Evolutionary conservation across 1,140 invertebrate species (phyloP), one percentile per base, ranked within the genome.

Genomic region (Drosophila littoralis): DNA sequence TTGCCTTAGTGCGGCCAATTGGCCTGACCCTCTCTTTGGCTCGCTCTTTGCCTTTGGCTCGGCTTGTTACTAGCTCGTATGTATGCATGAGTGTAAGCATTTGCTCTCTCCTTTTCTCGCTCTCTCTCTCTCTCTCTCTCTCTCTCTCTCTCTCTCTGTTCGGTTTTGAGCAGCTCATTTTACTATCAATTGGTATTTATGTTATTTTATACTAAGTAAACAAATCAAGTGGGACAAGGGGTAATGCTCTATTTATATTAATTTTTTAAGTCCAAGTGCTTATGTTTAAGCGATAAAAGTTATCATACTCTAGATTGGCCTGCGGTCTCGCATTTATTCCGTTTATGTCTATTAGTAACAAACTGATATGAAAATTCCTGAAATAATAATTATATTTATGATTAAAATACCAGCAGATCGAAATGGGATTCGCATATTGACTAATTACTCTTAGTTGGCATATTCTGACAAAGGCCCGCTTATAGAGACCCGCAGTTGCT

Each of bases 171-270:
- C 48, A 45, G 22, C 40, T 35, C 40, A 10, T 35, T 38, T 36
- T 7, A 8, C 17, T 63, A 63, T 69, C 57, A 69, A 15, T 40
- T 2, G 35, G 32, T 46, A 42, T 55, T 60, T 48, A 17, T 54
- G 42, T 74, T 68, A 32, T 52, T 54, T 54, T 68, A 15, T 68
- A 55, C 71, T 61, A 74, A 74, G 10, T 35, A 69, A 74, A 69
- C 57, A 74, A 72, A 67, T 51, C 46, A 17, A 58, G 10, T 66
- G 28, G 9, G 10, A 48, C 51, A 63, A 50, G 54, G 33, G n/a
- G 13, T 33, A 40, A 52, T 33, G 22, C 40, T 38, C 35, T 64
- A 22, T 57, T 38, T 42, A 22, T 59, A 17, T 72, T 73, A 38
- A 40, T 12, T 68, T 66, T 67, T 40, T 22, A 36, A 13, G 13